Evolutionary conservation across 92 coral and sea anemone genomes (phyloP).

Genomic region (Palythoa grandiflora): DNA sequence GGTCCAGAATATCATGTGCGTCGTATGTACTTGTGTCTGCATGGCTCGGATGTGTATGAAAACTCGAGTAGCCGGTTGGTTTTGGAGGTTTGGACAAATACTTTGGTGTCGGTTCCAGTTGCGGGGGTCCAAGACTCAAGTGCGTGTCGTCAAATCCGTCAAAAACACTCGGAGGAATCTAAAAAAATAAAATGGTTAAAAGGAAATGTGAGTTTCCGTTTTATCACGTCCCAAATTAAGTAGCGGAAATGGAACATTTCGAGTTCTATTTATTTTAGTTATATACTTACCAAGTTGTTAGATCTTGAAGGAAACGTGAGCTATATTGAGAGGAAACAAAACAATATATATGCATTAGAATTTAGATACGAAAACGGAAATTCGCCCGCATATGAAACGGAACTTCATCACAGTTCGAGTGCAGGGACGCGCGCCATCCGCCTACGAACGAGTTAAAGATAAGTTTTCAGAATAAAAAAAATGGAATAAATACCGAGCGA

Average conservation of each 20-base stretch:
- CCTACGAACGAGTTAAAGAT: slow-evolving; percentile 51
- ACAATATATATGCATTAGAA: slow-evolving; percentile 59
- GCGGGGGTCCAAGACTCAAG: slow-evolving; percentile 81
- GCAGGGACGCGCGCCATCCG: slow-evolving; percentile 75
- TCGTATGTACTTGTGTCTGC: slow-evolving; percentile 93
- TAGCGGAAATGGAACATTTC: slow-evolving; percentile 86
- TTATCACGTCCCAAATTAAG: slow-evolving; percentile 58
- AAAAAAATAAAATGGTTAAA: slow-evolving; percentile 58
- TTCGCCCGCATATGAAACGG: slow-evolving; percentile 32
- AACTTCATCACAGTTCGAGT: slow-evolving; percentile 39
- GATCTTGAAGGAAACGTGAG: slow-evolving; percentile 99
- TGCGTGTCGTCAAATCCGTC: slow-evolving; percentile 99
- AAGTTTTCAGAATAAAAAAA: slow-evolving; percentile 65
- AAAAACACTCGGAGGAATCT: slow-evolving; percentile 99
- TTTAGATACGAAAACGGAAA: slow-evolving; percentile 33
- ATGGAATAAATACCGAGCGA: slow-evolving; percentile 92
- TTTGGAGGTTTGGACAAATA: slow-evolving; percentile 92
- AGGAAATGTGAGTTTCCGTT: slow-evolving; percentile 58
- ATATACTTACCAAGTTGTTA: slow-evolving; percentile 97
- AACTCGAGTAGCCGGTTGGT: slow-evolving; percentile 83
- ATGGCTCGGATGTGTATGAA: slow-evolving; percentile 94
- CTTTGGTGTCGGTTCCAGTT: slow-evolving; percentile 92
- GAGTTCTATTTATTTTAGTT: slow-evolving; percentile 77
- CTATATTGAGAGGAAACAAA: slow-evolving; percentile 69
- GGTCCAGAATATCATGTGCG: slow-evolving; percentile 99